Evolutionary conservation across 2,797 vertebrate species (phyloP).

Genomic region (Pangasius mekongensis): DNA sequence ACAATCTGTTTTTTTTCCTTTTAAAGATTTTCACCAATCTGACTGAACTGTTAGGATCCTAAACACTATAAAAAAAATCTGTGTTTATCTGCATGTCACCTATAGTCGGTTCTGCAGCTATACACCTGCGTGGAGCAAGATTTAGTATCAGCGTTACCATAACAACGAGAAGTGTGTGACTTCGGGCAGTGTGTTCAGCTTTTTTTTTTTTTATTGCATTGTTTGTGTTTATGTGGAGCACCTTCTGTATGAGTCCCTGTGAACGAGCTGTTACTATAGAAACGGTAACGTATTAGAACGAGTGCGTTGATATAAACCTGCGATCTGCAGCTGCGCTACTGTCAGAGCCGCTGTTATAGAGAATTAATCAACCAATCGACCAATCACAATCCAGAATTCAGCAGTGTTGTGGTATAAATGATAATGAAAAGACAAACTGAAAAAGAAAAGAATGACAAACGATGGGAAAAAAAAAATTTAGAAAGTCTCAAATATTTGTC

Average conservation of each 20-base stretch:
- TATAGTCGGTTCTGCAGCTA: background rate
- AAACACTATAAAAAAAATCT: too few species aligned
- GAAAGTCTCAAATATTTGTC: slow-evolving; percentile 11
- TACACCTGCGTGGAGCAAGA: too few species aligned
- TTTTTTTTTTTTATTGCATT: background rate
- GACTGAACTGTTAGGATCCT: background rate
- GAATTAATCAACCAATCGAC: too few species aligned
- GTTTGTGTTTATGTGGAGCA: background rate
- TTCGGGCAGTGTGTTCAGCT: background rate
- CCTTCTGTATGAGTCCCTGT: background rate
- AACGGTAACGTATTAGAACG: background rate
- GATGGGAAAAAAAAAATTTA: background rate
- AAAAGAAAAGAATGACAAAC: background rate
- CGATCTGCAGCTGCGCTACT: background rate
- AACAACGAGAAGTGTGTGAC: too few species aligned
- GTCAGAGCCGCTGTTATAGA: background rate
- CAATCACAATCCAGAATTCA: background rate
- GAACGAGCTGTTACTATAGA: background rate
- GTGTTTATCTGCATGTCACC: too few species aligned
- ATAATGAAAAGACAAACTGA: background rate
- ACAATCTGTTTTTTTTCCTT: background rate
- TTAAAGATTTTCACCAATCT: background rate
- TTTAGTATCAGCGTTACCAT: background rate
- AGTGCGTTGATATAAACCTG: background rate
- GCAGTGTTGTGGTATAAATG: background rate